These are phyloP conservation scores for Karalla daura DNA, from an alignment of 2,797 vertebrate species.

Conservation along the genomic window DNA sequence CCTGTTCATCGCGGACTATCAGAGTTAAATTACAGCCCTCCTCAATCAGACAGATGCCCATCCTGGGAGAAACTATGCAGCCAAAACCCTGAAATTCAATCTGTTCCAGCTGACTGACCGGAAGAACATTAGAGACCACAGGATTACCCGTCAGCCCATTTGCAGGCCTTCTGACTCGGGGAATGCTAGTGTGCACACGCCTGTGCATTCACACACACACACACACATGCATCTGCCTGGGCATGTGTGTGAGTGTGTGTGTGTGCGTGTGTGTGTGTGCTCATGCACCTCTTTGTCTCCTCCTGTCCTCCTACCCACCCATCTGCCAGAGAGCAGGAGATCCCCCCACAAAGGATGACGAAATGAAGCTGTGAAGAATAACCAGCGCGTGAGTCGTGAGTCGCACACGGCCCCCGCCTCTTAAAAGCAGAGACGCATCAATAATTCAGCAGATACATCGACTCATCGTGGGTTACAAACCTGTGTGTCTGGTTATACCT, in stretches of 20 bases:
- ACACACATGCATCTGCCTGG: constrained; percentile 4
- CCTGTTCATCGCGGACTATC: not conserved
- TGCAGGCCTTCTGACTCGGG: constrained; percentile 10
- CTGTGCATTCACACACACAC: not conserved
- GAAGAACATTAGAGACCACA: constrained; percentile 24
- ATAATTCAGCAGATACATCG: constrained; percentile 49
- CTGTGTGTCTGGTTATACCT: constrained; percentile 16
- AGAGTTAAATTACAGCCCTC: constrained; percentile 9
- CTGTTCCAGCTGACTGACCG: constrained; percentile 40
- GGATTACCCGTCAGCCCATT: constrained; percentile 43
- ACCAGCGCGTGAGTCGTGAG: not conserved
- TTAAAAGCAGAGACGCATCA: constrained; percentile 39
- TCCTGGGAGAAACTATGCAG: not conserved
- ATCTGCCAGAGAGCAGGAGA: not conserved
- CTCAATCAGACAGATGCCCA: not conserved
- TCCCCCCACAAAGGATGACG: not conserved
- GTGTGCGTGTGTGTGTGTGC: not conserved
- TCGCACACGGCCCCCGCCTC: not conserved
- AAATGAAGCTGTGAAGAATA: constrained; percentile 15
- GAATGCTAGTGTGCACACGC: constrained; percentile 1
- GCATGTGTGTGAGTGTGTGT: not conserved
- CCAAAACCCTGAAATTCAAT: constrained; percentile 31
- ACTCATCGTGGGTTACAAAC: constrained; percentile 22
- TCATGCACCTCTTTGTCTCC: too few species aligned
- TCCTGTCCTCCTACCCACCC: constrained; percentile 7